phyloP scores from a whole-genome alignment of 2,113 vertebrate genomes.

The Sinocyclocheilus rhinocerous region DNA sequence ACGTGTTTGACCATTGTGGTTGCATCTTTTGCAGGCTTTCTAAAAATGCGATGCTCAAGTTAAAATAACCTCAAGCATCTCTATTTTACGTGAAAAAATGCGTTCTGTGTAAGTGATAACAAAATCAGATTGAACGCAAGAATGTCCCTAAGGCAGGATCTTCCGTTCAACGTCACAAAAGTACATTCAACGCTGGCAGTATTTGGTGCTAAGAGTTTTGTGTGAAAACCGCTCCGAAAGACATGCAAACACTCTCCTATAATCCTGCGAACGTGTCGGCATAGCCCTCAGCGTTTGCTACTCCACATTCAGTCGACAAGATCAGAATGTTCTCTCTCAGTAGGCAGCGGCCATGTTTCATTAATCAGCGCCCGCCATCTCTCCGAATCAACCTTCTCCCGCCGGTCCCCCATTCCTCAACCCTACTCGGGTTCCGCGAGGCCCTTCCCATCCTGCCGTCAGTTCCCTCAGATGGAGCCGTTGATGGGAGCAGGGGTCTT shows the following conservation, averaged over 20 bases:
- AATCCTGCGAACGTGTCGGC: neutral
- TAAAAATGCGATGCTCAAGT: neutral
- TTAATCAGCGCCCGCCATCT: slow-evolving; percentile 22
- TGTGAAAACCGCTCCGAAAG: neutral
- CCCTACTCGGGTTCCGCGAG: neutral
- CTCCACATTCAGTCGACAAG: slow-evolving; percentile 12
- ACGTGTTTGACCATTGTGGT: neutral
- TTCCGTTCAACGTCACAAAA: neutral
- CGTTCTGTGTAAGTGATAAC: neutral
- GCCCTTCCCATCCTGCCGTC: slow-evolving; percentile 11
- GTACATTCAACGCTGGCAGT: neutral
- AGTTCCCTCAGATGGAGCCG: slow-evolving; percentile 19
- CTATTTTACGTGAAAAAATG: neutral
- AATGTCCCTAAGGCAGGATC: neutral
- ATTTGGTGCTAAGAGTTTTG: neutral
- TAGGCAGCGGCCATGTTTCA: slow-evolving; percentile 35
- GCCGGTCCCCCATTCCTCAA: slow-evolving; percentile 1
- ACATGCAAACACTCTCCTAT: neutral
- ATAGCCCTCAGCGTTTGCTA: slow-evolving; percentile 1
- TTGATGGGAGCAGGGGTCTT: slow-evolving; percentile 32
- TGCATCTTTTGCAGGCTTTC: neutral
- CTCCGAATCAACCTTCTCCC: neutral
- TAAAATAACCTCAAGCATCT: neutral
- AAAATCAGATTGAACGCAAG: neutral
- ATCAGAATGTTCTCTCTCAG: slow-evolving; percentile 9